phyloP scores from a whole-genome alignment of 2,797 vertebrate species.

The Phrynocephalus vlangalii region DNA sequence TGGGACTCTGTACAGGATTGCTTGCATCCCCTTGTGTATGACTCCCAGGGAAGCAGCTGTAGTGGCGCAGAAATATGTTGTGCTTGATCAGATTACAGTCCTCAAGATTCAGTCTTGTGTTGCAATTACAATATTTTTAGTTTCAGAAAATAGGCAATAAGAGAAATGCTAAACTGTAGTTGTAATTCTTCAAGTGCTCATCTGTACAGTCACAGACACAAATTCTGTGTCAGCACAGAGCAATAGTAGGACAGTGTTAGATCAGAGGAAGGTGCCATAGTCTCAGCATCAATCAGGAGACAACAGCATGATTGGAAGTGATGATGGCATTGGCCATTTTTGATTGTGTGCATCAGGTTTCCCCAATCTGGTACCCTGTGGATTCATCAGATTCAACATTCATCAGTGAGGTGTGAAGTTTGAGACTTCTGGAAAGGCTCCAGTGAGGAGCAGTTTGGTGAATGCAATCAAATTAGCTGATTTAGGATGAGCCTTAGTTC shows the following conservation, averaged over 20 bases:
- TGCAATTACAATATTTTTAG: slow-evolving; percentile 9
- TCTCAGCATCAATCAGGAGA: background rate
- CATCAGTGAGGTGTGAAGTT: background rate
- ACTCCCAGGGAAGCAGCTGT: background rate
- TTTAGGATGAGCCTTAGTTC: background rate
- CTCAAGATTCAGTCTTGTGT: slow-evolving; percentile 37
- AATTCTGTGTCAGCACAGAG: background rate
- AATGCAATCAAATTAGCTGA: background rate
- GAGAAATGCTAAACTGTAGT: background rate
- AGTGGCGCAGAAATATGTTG: background rate
- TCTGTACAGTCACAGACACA: background rate
- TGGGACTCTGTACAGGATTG: background rate
- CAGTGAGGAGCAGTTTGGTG: background rate
- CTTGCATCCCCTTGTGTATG: background rate
- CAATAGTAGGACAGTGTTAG: background rate
- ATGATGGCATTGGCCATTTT: background rate
- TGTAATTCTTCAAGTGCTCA: background rate
- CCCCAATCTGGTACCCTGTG: background rate
- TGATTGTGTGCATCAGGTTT: background rate
- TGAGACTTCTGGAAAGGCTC: background rate
- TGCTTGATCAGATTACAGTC: too few species aligned
- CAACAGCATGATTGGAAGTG: background rate
- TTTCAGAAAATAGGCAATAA: slow-evolving; percentile 40
- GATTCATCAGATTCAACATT: background rate
- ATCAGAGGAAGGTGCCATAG: background rate